A percentile compares a stretch with the other conserved stretches of the same genome.
These are phyloP conservation scores for Ptychodera flava DNA, from an alignment of 35 echinoderm and acorn worm species.

Conservation along the genomic window DNA sequence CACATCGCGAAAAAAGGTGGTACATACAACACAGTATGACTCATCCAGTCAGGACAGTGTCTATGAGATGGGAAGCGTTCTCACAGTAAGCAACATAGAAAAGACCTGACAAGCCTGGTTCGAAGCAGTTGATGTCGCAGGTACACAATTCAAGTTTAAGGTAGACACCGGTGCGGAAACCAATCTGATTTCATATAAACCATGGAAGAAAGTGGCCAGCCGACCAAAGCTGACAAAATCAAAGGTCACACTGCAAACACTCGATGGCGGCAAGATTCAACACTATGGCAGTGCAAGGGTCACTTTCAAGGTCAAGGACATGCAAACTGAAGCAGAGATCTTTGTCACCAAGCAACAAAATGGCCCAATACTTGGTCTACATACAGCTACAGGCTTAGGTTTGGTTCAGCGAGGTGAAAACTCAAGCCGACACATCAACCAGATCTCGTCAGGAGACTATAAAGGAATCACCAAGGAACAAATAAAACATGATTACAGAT, in stretches of 20 bases:
- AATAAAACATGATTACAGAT: constrained; percentile 22
- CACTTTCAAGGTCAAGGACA: background rate
- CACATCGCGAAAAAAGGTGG: no score
- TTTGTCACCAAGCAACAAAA: background rate
- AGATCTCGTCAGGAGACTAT: background rate
- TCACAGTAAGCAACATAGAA: background rate
- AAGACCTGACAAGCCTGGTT: background rate
- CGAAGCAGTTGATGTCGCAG: background rate
- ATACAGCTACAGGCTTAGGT: background rate
- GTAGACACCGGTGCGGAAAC: background rate
- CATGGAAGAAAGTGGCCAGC: background rate
- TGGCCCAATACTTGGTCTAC: background rate
- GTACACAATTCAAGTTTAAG: background rate
- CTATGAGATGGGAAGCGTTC: background rate
- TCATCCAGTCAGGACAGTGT: background rate
- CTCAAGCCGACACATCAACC: background rate
- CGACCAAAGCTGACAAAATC: background rate
- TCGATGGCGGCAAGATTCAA: background rate
- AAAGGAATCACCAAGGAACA: background rate
- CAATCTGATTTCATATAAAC: background rate
- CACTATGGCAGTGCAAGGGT: background rate
- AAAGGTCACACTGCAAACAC: background rate
- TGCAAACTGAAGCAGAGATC: background rate
- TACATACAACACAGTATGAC: no score
- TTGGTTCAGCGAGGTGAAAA: background rate